Evolutionary conservation across 2,888 invertebrate species (phyloP).

Genomic region (Pycnomerus fuliginosus): DNA sequence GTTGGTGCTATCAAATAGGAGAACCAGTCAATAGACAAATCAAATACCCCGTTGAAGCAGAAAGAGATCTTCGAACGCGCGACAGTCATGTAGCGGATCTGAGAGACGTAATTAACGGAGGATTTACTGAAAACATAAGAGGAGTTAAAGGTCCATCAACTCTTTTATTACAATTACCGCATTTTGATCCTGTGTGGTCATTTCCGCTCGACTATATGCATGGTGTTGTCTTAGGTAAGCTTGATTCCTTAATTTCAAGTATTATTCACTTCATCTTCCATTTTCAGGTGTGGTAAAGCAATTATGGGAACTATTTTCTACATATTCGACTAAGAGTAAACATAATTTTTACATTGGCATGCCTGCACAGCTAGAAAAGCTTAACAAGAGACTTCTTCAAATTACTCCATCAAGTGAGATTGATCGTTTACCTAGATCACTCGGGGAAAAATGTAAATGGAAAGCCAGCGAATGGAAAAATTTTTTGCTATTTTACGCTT

Average conservation of each 20-base stretch:
- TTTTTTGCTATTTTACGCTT: background rate
- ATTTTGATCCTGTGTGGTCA: background rate
- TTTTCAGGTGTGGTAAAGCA: too few relatives aligned
- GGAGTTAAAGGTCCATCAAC: background rate
- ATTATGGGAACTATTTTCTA: too few relatives aligned
- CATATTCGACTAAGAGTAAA: too few relatives aligned
- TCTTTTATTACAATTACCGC: background rate
- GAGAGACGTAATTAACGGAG: background rate
- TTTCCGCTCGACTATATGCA: slow-evolving; percentile 1
- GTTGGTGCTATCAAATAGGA: background rate
- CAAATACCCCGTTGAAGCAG: background rate
- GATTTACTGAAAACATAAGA: background rate
- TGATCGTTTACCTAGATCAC: background rate
- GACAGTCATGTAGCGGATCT: background rate
- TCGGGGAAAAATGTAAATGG: background rate
- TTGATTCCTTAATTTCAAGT: background rate
- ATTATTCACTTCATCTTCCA: background rate
- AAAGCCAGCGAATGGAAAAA: background rate
- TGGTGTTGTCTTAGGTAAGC: background rate
- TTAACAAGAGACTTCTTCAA: background rate
- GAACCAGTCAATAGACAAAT: background rate
- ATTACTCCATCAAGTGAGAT: background rate
- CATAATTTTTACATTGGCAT: too few relatives aligned
- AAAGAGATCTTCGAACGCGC: background rate
- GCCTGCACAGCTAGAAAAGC: background rate